These are phyloP conservation scores for Drosophila teissieri DNA, from an alignment of 1,140 invertebrate genomes.

Conservation along the genomic window DNA sequence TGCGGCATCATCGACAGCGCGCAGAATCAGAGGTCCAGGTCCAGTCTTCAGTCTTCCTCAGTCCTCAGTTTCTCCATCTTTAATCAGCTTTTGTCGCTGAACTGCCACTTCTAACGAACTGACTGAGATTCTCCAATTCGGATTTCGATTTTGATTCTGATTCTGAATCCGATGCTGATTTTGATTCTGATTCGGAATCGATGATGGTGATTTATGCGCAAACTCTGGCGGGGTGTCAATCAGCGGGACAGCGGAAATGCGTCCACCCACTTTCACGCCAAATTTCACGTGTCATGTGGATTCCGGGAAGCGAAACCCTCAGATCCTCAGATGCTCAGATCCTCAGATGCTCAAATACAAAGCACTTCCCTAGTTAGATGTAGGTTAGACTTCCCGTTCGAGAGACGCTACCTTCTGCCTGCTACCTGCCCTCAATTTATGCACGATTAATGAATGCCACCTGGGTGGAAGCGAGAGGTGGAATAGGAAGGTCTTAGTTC, in stretches of 20 bases:
- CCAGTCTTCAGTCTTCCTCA: not conserved
- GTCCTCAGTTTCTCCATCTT: constrained; percentile 7
- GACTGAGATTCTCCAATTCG: not conserved
- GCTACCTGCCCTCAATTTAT: constrained; percentile 74
- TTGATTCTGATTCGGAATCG: not conserved
- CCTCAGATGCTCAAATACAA: not conserved
- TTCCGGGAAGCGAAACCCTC: constrained; percentile 46
- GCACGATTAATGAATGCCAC: constrained; percentile 80
- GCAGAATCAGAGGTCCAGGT: not conserved
- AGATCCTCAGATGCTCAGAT: no score
- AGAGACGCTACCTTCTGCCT: constrained; percentile 16
- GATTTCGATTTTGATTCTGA: not conserved
- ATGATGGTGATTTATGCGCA: constrained; percentile 51
- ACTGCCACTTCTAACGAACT: constrained; percentile 43
- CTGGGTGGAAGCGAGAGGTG: constrained; percentile 30
- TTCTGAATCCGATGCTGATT: not conserved
- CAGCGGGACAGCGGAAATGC: constrained; percentile 62
- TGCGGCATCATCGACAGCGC: constrained; percentile 56
- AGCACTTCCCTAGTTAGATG: constrained; percentile 33
- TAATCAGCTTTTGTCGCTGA: constrained; percentile 58
- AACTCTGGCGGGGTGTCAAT: constrained; percentile 47
- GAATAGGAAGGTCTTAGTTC: not conserved
- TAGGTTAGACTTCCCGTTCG: constrained; percentile 13
- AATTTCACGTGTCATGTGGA: constrained; percentile 56
- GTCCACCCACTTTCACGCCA: constrained; percentile 78